Percentiles rank a stretch among this genome's conserved stretches.
Conservation (phyloP, 2,888 invertebrate genomes). For the Drosophila niveifrons region DNA sequence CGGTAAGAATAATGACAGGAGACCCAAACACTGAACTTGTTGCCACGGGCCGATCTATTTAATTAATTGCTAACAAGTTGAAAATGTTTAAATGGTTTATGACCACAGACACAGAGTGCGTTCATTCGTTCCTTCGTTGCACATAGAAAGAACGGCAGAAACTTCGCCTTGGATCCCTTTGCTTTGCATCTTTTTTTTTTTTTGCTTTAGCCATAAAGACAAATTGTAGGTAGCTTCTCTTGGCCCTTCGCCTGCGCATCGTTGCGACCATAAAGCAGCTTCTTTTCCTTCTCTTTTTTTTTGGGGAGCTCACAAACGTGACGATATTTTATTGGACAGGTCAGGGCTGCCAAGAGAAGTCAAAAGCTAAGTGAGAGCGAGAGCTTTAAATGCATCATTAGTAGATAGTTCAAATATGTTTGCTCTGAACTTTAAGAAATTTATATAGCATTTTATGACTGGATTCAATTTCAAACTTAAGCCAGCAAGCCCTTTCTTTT, state of each 20-base stretch:
- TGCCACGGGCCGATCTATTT: constrained; percentile 79
- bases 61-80: constrained; percentile 81
- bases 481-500: too few species aligned
- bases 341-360: constrained; percentile 13
- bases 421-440: too few species aligned
- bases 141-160: constrained; percentile 1
- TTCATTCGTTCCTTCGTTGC: not conserved
- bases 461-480: too few species aligned
- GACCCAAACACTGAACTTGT: constrained; percentile 31
- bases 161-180: constrained; percentile 52
- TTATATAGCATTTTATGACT: too few species aligned
- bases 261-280: constrained; percentile 29
- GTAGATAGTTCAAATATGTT: too few species aligned
- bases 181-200: too few species aligned
- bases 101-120: constrained; percentile 17
- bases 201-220: constrained; percentile 61
- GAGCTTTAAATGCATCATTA: not conserved
- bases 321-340: constrained; percentile 33
- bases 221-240: constrained; percentile 69
- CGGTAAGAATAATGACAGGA: constrained; percentile 72
- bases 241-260: constrained; percentile 6
- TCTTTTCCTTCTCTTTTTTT: not conserved
- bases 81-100: constrained; percentile 81
- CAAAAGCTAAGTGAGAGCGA: not conserved
- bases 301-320: constrained; percentile 21